A percentile compares a stretch with the other conserved stretches of the same genome.
Conservation (phyloP, 2,113 vertebrate genomes). For the Sarotherodon lohbergeri region DNA sequence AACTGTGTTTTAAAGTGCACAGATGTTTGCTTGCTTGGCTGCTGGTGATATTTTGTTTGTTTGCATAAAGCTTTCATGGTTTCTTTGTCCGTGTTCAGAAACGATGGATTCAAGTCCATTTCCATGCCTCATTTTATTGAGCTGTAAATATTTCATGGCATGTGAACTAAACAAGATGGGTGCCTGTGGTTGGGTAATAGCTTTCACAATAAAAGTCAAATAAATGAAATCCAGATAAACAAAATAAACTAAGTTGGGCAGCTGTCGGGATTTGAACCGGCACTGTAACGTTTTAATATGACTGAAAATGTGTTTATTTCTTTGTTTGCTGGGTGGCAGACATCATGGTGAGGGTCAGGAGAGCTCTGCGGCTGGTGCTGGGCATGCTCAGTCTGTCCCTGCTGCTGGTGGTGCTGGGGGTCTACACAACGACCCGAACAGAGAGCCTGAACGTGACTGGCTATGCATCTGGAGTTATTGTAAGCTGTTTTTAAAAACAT, state of each 20-base stretch:
- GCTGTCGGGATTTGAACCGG: not conserved
- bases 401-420: slow-evolving; percentile 57
- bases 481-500: slow-evolving; percentile 27
- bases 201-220: not conserved
- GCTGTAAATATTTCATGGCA: not conserved
- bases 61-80: not conserved
- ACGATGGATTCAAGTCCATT: not conserved
- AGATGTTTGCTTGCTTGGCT: not conserved
- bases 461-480: slow-evolving; percentile 65
- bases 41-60: not conserved
- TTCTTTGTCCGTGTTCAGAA: not conserved
- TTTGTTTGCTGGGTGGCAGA: slow-evolving; percentile 28
- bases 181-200: not conserved
- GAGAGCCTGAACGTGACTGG: slow-evolving; percentile 66
- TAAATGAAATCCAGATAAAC: not conserved
- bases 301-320: not conserved
- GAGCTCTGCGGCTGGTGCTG: slow-evolving; percentile 54
- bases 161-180: not conserved
- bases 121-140: not conserved
- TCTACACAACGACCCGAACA: slow-evolving; percentile 59
- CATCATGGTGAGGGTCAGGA: slow-evolving; percentile 22
- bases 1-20: not conserved
- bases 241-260: not conserved
- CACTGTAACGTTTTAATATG: not conserved
- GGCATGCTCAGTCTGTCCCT: slow-evolving; percentile 65